Evolutionary conservation across 2,888 invertebrate species (phyloP).

Genomic region (Caenorhabditis macrosperma): DNA sequence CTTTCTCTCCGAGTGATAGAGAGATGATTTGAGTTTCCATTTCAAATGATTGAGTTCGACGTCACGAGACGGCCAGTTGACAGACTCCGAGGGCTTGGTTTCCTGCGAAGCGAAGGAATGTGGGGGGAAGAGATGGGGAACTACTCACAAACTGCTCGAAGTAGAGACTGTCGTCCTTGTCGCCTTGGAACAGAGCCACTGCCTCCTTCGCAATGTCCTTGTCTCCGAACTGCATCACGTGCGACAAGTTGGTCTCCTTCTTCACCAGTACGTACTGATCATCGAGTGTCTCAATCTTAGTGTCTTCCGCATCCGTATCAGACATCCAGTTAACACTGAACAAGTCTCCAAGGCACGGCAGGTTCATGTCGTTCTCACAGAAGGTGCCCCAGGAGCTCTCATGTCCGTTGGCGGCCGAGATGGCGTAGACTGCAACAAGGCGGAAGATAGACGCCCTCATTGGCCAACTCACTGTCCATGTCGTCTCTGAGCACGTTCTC

Average conservation of each 20-base stretch:
- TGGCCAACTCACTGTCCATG: constrained; percentile 60
- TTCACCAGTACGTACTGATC: constrained; percentile 83
- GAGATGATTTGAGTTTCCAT: constrained; percentile 28
- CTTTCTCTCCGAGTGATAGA: neutral
- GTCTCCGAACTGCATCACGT: constrained; percentile 84
- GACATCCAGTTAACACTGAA: constrained; percentile 85
- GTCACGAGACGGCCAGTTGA: constrained; percentile 80
- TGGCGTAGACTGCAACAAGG: constrained; percentile 84
- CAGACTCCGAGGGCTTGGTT: constrained; percentile 43
- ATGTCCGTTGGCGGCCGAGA: constrained; percentile 84
- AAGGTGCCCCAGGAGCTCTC: constrained; percentile 85
- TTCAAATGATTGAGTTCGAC: constrained; percentile 79
- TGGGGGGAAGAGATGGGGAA: too few relatives aligned
- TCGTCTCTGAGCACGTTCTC: constrained; percentile 82
- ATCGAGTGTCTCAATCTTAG: constrained; percentile 82
- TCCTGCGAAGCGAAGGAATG: constrained; percentile 30
- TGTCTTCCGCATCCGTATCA: constrained; percentile 83
- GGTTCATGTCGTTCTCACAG: constrained; percentile 81
- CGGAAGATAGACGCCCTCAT: too few relatives aligned
- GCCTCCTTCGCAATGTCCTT: constrained; percentile 74
- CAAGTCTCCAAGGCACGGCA: constrained; percentile 83
- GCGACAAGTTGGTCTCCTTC: constrained; percentile 83
- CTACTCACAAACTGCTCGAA: constrained; percentile 44
- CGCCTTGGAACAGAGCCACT: constrained; percentile 81
- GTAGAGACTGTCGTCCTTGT: constrained; percentile 55